These are phyloP conservation scores for Diadema setosum DNA, from an alignment of 35 echinoderm and acorn worm genomes.

Conservation along the genomic window DNA sequence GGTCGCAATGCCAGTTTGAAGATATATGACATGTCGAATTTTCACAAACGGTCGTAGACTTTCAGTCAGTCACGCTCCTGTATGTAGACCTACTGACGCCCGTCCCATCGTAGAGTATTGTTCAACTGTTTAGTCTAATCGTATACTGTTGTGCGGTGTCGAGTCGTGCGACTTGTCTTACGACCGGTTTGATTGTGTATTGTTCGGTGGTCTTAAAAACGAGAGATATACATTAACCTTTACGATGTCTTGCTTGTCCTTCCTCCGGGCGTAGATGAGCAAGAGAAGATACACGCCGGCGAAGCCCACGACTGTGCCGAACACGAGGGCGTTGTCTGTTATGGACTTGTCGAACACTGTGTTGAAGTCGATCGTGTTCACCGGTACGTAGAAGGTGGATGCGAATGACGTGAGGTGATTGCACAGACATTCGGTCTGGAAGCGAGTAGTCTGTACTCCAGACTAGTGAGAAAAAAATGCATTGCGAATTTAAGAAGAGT, in stretches of 20 bases:
- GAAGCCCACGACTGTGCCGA: slow-evolving; percentile 16
- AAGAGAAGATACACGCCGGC: slow-evolving; percentile 46
- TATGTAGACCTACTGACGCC: no score
- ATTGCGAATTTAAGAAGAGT: no score
- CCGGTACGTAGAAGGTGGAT: slow-evolving; percentile 10
- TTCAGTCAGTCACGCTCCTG: no score
- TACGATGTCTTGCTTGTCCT: slow-evolving; percentile 55
- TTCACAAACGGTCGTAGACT: no score
- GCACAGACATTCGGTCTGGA: not conserved
- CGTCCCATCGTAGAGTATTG: no score
- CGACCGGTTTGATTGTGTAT: no score
- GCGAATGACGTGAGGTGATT: slow-evolving; percentile 36
- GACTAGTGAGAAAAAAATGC: not conserved
- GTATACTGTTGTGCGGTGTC: no score
- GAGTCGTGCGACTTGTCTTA: no score
- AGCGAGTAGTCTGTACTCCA: not conserved
- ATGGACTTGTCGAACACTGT: slow-evolving; percentile 48
- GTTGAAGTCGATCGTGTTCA: slow-evolving; percentile 52
- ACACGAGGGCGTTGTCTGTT: slow-evolving; percentile 22
- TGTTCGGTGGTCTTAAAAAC: not conserved
- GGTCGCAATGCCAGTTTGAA: no score
- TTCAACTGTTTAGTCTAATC: no score
- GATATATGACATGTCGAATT: no score
- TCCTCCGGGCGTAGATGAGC: slow-evolving; percentile 52
- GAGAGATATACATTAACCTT: slow-evolving; percentile 20